Conservation (phyloP, 2,888 invertebrate genomes). For the Oscheius onirici region DNA sequence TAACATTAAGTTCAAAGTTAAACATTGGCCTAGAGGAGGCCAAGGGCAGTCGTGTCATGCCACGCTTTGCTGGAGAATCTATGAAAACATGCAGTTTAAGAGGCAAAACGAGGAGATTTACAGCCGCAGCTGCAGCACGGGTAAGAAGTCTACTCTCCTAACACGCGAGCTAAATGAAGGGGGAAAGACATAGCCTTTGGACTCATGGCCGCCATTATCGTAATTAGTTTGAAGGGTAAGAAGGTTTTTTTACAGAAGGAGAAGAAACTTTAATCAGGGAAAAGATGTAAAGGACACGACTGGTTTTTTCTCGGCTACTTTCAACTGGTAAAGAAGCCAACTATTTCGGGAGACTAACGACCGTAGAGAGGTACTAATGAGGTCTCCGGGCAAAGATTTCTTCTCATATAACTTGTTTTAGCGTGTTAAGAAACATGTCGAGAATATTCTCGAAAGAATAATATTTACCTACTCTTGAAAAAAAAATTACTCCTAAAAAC, state of each 20-base stretch:
- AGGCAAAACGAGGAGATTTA: conserved; percentile 10
- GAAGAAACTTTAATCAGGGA: too few relatives aligned
- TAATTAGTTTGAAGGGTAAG: too few relatives aligned
- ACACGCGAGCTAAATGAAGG: not conserved
- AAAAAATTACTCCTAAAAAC: too few relatives aligned
- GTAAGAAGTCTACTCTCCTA: not conserved
- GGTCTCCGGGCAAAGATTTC: not conserved
- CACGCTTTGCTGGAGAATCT: not conserved
- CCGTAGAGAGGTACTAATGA: conserved; percentile 2
- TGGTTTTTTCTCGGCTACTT: too few relatives aligned
- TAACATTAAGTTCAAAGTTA: conserved; percentile 9
- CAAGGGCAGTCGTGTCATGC: not conserved
- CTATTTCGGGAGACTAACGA: not conserved
- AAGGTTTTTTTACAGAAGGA: too few relatives aligned
- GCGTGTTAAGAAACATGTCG: too few relatives aligned
- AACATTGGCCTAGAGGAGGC: conserved; percentile 5
- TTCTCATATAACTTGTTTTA: too few relatives aligned
- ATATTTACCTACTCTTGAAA: too few relatives aligned
- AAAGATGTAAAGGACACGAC: too few relatives aligned
- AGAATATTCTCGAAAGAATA: too few relatives aligned
- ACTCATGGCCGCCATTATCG: too few relatives aligned
- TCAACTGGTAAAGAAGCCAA: conserved; percentile 12
- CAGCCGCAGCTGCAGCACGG: not conserved
- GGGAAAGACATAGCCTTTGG: not conserved
- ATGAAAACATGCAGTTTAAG: conserved; percentile 15